These are phyloP conservation scores for Barnardius zonarius DNA, from an alignment of 2,113 vertebrate genomes.

Conservation along the genomic window DNA sequence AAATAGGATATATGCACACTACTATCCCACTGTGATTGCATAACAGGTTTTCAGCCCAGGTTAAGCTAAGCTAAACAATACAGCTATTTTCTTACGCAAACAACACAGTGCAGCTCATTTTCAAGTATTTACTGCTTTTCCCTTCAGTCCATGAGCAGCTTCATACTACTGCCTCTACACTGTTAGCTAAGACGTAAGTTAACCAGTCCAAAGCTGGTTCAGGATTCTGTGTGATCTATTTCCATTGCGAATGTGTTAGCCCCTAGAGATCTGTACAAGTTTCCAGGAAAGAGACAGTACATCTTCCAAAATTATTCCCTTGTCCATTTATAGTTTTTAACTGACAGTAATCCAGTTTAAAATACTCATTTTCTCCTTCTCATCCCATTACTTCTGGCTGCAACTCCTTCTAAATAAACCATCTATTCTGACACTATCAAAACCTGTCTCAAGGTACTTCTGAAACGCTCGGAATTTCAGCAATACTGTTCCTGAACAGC, in stretches of 20 bases:
- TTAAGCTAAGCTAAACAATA: background rate
- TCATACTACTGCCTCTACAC: background rate
- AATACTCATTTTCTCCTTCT: background rate
- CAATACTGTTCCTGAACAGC: background rate
- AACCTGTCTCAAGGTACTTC: too few relatives aligned
- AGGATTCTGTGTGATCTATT: background rate
- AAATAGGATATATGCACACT: background rate
- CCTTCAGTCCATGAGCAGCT: background rate
- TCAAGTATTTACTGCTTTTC: background rate
- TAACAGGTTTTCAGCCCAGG: background rate
- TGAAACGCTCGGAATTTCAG: background rate
- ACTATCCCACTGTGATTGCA: background rate
- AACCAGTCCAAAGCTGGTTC: background rate
- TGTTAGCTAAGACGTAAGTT: accelerated
- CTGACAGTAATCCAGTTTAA: background rate
- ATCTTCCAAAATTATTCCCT: background rate
- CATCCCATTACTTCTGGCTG: background rate
- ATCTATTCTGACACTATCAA: background rate
- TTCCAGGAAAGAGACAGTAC: background rate
- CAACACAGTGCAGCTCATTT: background rate
- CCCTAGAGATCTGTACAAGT: background rate
- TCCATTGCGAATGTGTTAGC: background rate
- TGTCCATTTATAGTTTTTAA: background rate
- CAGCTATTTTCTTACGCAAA: background rate
- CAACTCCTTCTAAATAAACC: background rate